Percentiles rank a stretch among this genome's conserved stretches.
Conservation (phyloP, 2,888 invertebrate species). For the Drosophila paramelanica region DNA sequence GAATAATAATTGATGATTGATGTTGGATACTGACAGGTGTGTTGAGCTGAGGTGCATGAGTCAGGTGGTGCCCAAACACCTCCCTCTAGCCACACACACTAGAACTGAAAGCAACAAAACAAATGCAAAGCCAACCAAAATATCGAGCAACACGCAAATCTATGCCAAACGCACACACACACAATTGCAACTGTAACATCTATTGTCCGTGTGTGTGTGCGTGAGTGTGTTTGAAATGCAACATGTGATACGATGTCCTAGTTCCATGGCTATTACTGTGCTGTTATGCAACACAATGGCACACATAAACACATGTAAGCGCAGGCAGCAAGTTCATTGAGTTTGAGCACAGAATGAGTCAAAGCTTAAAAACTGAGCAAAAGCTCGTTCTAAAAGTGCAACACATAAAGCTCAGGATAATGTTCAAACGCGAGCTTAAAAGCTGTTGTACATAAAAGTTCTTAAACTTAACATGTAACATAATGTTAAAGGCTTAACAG, state of each 20-base stretch:
- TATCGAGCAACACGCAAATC: constrained; percentile 55
- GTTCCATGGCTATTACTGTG: constrained; percentile 76
- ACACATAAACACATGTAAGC: constrained; percentile 66
- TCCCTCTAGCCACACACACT: background rate
- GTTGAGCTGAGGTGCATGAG: background rate
- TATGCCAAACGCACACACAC: constrained; percentile 57
- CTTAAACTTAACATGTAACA: constrained; percentile 26
- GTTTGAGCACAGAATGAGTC: constrained; percentile 23
- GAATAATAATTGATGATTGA: constrained; percentile 34
- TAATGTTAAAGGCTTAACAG: constrained; percentile 9
- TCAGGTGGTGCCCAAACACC: background rate
- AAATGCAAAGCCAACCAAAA: constrained; percentile 34
- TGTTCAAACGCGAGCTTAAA: constrained; percentile 15
- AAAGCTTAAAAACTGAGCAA: constrained; percentile 6
- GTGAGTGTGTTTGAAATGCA: constrained; percentile 69
- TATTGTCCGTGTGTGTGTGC: constrained; percentile 17
- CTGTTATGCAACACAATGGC: constrained; percentile 80
- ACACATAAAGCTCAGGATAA: constrained; percentile 7
- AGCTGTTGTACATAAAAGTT: constrained; percentile 5
- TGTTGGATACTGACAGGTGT: constrained; percentile 18
- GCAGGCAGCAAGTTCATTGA: constrained; percentile 27
- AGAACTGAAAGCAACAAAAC: constrained; percentile 27
- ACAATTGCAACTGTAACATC: constrained; percentile 12
- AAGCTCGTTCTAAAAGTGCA: constrained; percentile 22
- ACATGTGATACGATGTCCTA: constrained; percentile 84